phyloP scores from a whole-genome alignment of 2,888 invertebrate species.

The Eupithecia exiguata region DNA sequence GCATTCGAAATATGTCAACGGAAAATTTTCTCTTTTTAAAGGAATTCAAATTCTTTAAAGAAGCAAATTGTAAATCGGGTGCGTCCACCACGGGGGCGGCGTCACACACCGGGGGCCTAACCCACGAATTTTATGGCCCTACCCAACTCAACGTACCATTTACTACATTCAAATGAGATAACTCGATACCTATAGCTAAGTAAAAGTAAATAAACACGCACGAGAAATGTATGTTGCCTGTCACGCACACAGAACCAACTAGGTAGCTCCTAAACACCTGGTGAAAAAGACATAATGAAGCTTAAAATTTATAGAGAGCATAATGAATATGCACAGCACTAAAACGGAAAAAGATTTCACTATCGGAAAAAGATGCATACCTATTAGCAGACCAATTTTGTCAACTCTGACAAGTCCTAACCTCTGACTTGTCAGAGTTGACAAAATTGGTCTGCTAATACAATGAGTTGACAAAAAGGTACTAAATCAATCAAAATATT shows the following conservation, averaged over 20 bases:
- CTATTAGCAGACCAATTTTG: background rate
- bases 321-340: background rate
- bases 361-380: no score
- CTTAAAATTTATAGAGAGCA: background rate
- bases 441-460: background rate
- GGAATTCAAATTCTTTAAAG: slow-evolving; percentile 2
- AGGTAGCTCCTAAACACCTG: background rate
- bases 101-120: no score
- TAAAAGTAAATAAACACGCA: slow-evolving; percentile 10
- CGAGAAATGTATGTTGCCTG: slow-evolving; percentile 8
- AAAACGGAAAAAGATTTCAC: background rate
- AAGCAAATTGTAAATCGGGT: background rate
- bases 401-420: no score
- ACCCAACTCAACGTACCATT: background rate
- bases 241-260: background rate
- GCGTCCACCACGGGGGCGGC: no score
- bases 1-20: background rate
- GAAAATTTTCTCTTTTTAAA: background rate
- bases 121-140: no score
- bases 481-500: background rate
- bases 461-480: no score
- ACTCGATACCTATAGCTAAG: slow-evolving; percentile 36
- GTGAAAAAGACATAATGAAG: background rate
- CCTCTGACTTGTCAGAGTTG: no score
- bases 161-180: background rate